These are phyloP conservation scores for Chrysolophus pictus DNA, from an alignment of 2,797 vertebrate genomes.

Conservation along the genomic window DNA sequence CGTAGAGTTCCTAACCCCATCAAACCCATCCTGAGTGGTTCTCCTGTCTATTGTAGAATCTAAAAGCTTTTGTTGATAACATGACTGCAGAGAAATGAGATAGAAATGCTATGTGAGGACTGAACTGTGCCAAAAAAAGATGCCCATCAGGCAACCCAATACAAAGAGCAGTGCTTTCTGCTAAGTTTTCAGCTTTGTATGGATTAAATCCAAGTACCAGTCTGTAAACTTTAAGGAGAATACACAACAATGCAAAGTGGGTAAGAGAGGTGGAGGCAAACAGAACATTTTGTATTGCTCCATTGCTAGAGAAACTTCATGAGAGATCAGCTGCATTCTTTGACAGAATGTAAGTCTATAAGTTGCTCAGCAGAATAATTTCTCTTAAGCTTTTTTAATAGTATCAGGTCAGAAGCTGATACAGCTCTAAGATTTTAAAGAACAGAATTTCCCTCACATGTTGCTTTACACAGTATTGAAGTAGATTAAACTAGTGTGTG, in stretches of 20 bases:
- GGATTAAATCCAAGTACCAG: background rate
- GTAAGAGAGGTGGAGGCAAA: background rate
- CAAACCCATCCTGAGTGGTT: background rate
- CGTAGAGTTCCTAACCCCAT: background rate
- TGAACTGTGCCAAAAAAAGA: background rate
- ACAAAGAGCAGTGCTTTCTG: background rate
- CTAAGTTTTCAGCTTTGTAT: background rate
- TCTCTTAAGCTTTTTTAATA: background rate
- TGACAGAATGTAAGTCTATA: background rate
- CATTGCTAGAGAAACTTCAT: background rate
- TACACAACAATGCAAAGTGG: background rate
- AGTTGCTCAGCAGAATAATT: background rate
- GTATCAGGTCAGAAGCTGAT: background rate
- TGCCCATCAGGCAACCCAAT: background rate
- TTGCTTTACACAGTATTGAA: background rate
- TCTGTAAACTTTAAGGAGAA: background rate
- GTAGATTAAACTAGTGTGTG: background rate
- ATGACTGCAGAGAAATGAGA: background rate
- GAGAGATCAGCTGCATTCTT: background rate
- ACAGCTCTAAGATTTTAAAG: background rate
- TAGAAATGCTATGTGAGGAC: background rate
- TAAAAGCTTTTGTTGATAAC: background rate
- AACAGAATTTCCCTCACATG: background rate
- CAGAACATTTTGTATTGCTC: background rate
- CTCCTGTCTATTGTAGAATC: background rate